Conservation (phyloP, 2,888 invertebrate species). For the Antitype chi region DNA sequence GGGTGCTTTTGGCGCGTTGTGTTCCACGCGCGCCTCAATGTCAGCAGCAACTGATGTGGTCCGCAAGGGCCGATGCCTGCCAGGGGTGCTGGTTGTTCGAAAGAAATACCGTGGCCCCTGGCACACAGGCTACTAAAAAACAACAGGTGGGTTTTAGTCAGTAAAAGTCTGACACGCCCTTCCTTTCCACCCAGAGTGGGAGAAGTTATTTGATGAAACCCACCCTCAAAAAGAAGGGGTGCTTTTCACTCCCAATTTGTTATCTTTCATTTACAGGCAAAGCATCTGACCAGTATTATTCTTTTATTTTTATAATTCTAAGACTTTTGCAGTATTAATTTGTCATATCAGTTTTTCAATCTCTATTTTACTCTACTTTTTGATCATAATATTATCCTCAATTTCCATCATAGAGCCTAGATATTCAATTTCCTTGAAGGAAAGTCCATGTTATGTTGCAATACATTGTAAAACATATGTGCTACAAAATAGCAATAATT, state of each 20-base stretch:
- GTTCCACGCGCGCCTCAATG: too few relatives aligned
- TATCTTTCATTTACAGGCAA: neutral
- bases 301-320: neutral
- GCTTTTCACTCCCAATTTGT: neutral
- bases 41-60: too few relatives aligned
- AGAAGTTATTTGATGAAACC: too few relatives aligned
- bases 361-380: neutral
- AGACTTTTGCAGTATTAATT: neutral
- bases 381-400: conserved; percentile 18
- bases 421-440: conserved; percentile 30
- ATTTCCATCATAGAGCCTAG: conserved; percentile 15
- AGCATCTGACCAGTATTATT: neutral
- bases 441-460: conserved; percentile 24
- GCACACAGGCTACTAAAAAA: too few relatives aligned
- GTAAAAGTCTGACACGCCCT: too few relatives aligned
- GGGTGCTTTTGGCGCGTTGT: too few relatives aligned
- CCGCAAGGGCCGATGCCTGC: too few relatives aligned
- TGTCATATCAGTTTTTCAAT: neutral
- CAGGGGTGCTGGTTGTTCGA: too few relatives aligned
- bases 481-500: conserved; percentile 6
- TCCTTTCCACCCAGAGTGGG: too few relatives aligned
- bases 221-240: too few relatives aligned
- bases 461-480: conserved; percentile 2
- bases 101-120: too few relatives aligned
- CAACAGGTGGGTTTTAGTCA: too few relatives aligned